Evolutionary conservation across 2,797 vertebrate genomes (phyloP).

Genomic region (Mus caroli): DNA sequence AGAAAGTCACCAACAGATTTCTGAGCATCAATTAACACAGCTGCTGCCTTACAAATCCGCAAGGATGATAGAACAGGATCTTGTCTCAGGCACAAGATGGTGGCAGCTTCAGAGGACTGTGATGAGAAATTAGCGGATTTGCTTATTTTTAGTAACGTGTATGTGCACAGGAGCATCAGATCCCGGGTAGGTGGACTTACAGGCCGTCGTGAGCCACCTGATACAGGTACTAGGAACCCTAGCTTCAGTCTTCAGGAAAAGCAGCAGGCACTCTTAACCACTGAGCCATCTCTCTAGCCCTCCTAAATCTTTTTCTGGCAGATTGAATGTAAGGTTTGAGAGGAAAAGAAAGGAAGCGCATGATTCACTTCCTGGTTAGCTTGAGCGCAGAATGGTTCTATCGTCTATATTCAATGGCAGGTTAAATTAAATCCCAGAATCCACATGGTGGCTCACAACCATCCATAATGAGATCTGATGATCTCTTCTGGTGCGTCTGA

Average conservation of each 20-base stretch:
- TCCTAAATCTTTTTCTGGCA: neutral
- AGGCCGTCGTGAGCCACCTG: neutral
- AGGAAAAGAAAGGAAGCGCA: neutral
- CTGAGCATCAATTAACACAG: neutral
- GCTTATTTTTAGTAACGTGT: neutral
- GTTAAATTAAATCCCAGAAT: neutral
- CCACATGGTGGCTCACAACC: no score
- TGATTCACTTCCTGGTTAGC: neutral
- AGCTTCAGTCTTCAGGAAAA: neutral
- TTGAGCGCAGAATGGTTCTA: neutral
- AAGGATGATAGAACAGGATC: neutral
- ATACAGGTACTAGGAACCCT: neutral
- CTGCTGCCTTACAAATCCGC: neutral
- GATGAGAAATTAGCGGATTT: neutral
- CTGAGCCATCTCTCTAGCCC: neutral
- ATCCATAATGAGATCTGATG: no score
- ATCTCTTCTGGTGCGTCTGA: no score
- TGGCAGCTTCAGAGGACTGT: neutral
- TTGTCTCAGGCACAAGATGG: neutral
- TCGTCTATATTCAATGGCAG: neutral
- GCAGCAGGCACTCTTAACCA: neutral
- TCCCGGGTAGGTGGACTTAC: neutral
- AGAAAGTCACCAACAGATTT: neutral
- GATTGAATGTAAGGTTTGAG: neutral
- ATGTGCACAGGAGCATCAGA: neutral